Evolutionary conservation across 2,797 vertebrate genomes (phyloP), one percentile per base, ranked within the genome.

Genomic region (Balearica regulorum): DNA sequence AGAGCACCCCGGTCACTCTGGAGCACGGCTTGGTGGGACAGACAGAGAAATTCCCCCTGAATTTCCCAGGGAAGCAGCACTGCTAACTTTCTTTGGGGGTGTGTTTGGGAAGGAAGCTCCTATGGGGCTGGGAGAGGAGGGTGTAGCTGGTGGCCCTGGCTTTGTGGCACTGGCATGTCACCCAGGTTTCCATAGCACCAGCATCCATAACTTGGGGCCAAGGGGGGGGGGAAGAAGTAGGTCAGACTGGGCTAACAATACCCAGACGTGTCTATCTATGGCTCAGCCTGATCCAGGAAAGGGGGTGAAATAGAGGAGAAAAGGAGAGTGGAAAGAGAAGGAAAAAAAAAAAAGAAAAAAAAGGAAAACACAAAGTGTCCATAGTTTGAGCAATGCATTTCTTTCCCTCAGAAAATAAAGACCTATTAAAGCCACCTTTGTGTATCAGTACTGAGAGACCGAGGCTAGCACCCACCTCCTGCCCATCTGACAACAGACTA

Each of bases 141-240:
- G 75, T 87, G 77, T 88, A 92, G 83, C 91, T 90, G 95, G 86
- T 96, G 89, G 62, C 83, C 68, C 48, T 46, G 83, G 61, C 78
- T 95, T 95, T 97, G 94, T 93, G 89, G 90, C 80, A 65, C 54
- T 93, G 89, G 84, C 90, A 71, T 91, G 76, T 95, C 91, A 87
- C 80, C 54, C 72, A 66, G 64, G 96, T 97, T 97, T 89, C 94
- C 95, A 97, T 96, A 95, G 97, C 91, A 96, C 90, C 97, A 91
- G 96, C 87, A 97, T 97, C 96, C 71, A 79, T 93, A 94, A 91
- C 96, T 90, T 33, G 3, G 64, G 87, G 90, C 78, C 83, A 78
- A 92, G n/a, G 55, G 58, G 89, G 93, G 80, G 72, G 89, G 93
- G 89, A 93, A 96, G 93, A 97, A 97, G 82, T 96, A 96, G 97